Conservation (phyloP, 2,113 vertebrate species). For the Lanius ludovicianus region DNA sequence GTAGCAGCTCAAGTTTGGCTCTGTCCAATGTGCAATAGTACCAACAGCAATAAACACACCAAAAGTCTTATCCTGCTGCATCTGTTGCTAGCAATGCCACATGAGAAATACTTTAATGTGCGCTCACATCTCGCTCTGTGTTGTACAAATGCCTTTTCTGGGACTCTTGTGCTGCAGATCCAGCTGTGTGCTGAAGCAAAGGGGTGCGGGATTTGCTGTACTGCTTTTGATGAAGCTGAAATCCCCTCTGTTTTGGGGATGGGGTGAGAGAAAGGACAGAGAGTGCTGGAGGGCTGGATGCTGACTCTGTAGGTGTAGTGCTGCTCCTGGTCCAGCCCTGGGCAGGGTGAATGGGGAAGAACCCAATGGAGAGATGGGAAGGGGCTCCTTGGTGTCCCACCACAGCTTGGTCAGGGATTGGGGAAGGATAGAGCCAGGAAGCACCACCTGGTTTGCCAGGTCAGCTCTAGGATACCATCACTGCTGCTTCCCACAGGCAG, state of each 20-base stretch:
- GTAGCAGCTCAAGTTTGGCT: background rate
- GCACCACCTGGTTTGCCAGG: background rate
- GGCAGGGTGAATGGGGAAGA: background rate
- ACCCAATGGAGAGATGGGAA: background rate
- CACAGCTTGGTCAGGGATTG: background rate
- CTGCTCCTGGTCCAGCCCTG: background rate
- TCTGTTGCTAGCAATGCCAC: background rate
- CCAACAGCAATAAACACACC: background rate
- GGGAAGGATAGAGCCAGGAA: background rate
- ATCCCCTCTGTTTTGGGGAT: background rate
- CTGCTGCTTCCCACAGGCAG: background rate
- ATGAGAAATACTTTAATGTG: background rate
- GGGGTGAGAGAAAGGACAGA: background rate
- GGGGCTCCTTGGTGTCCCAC: background rate
- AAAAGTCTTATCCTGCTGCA: background rate
- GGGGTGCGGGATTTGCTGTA: background rate
- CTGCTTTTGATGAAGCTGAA: background rate
- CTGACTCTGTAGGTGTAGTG: background rate
- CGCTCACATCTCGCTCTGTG: background rate
- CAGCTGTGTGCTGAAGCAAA: background rate
- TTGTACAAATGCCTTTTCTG: background rate
- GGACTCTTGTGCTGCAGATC: background rate
- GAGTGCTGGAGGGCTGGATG: background rate
- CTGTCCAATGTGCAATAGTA: background rate
- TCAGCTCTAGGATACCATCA: background rate